phyloP scores from a whole-genome alignment of 2,888 invertebrate genomes.

The Calephelis perditalis region DNA sequence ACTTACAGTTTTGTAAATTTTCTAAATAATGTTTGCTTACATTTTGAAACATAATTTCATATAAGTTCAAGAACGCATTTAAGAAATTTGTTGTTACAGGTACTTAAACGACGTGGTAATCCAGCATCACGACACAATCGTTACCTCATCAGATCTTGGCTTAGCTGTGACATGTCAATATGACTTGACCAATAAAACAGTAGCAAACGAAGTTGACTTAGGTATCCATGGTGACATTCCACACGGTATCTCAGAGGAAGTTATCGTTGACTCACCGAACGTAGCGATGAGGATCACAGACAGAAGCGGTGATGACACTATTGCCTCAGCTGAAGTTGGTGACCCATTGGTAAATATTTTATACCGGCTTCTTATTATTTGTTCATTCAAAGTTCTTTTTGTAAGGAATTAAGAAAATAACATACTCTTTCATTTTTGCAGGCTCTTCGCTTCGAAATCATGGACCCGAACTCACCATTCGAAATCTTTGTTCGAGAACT shows the following conservation, averaged over 20 bases:
- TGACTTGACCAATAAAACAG: conserved; percentile 95
- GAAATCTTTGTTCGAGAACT: conserved; percentile 96
- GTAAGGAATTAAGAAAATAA: not conserved
- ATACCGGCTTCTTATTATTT: not conserved
- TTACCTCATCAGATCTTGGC: conserved; percentile 95
- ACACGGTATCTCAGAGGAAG: conserved; percentile 92
- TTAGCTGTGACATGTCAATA: conserved; percentile 96
- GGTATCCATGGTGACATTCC: conserved; percentile 93
- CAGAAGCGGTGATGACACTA: conserved; percentile 88
- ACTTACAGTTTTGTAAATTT: conserved; percentile 31
- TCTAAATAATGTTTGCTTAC: not conserved
- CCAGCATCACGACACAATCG: conserved; percentile 96
- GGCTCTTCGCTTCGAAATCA: conserved; percentile 93
- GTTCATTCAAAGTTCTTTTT: conserved; percentile 4
- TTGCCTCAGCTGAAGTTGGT: conserved; percentile 93
- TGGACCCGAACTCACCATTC: conserved; percentile 95
- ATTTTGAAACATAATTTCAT: not conserved
- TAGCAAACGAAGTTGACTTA: conserved; percentile 93
- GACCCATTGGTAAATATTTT: conserved; percentile 83
- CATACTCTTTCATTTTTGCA: conserved; percentile 47
- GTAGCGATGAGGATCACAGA: conserved; percentile 96
- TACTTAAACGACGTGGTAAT: conserved; percentile 95
- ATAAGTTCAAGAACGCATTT: not conserved
- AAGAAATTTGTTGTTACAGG: conserved; percentile 40
- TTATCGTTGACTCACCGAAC: conserved; percentile 95